Conservation (phyloP, 2,797 vertebrate species). For the Heliangelus exortis region DNA sequence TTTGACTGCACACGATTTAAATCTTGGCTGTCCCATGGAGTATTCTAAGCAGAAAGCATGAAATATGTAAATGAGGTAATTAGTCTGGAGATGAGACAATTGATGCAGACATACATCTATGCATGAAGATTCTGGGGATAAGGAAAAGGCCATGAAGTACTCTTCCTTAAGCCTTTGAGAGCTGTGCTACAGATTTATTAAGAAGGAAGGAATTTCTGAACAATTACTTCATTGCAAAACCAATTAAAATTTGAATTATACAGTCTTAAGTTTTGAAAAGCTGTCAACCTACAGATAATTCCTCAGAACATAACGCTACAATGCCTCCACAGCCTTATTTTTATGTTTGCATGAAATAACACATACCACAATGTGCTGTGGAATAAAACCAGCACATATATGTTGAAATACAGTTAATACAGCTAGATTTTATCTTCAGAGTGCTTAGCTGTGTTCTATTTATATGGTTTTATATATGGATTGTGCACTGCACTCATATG, state of each 20-base stretch:
- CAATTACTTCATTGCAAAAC: conserved; percentile 11
- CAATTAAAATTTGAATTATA: conserved; percentile 55
- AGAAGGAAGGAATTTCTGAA: conserved; percentile 6
- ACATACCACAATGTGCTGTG: neutral
- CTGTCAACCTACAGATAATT: conserved; percentile 7
- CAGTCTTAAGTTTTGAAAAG: conserved; percentile 23
- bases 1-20: neutral
- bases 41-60: conserved; percentile 17
- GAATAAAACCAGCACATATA: neutral
- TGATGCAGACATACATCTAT: conserved; percentile 45
- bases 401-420: neutral
- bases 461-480: neutral
- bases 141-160: conserved; percentile 31
- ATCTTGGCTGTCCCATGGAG: neutral
- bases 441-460: neutral
- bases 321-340: neutral
- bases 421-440: neutral
- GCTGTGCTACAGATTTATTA: conserved; percentile 11
- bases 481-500: neutral
- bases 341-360: neutral
- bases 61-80: conserved; percentile 72
- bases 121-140: conserved; percentile 57
- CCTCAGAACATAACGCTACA: neutral
- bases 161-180: conserved; percentile 45
- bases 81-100: conserved; percentile 65